Evolutionary conservation across 2,113 vertebrate species (phyloP), one percentile per base, ranked within the genome.

Genomic region (Microcebus ravelobensis): DNA sequence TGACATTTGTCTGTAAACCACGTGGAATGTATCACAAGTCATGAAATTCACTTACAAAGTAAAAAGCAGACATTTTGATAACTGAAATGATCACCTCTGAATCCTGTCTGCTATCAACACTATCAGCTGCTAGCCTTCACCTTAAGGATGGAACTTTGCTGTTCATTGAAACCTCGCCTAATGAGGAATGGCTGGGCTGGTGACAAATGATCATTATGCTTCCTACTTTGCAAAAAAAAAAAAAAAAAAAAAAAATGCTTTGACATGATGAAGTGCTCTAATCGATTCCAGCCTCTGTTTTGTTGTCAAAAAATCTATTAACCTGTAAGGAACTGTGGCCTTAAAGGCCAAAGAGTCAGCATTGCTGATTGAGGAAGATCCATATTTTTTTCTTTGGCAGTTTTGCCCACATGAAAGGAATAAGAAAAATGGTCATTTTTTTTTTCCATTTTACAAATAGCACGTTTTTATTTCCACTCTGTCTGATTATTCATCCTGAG

Each of bases 281-380:
- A 95, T 81, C 39, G 63, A 98, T 94, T 61, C 14, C 20, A 71
- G 77, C 18, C 36, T 96, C 42, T 95, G 86, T 89, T 97, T 90
- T 45, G 76, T 74, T 97, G 88, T 84, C 31, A 67, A 97, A 73
- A 97, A 96, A 97, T 94, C 88, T 95, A 95, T 98, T 96, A 94
- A 94, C 91, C 84, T 96, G 17, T 94, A 1, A 0, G 71, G 36
- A 96, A 57, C 13, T 7, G 18, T 90, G 76, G 36, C 70, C 90
- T 79, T 90, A 74, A 95, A 97, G 91, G 36, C 11, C 80, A 85
- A 82, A 96, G 15, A 42, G 87, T 96, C 91, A 94, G 11, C 39
- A 96, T 77, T 90, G 11, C 3, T 73, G 50, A 82, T 92, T 59
- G 29, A 81, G 39, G 50, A 96, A 52, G 0, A 74, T 36, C 8